Base-by-base conservation (phyloP, 2,888 invertebrate species). In the Oligia strigilis region DNA sequence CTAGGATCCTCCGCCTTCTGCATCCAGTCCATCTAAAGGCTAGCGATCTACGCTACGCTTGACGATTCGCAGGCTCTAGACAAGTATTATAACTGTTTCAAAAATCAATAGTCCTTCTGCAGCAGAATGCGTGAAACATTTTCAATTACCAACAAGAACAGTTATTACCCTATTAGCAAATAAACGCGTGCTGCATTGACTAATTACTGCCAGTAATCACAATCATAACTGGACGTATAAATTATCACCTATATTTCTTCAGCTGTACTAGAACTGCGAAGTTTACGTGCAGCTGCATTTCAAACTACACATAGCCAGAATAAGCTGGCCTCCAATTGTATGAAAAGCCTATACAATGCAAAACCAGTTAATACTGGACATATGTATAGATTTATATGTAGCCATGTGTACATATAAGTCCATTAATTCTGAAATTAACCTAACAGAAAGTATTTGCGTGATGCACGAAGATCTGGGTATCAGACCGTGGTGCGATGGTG, bases 401-500 rank as follows among this genome's bases (percentile, higher is more conserved):
- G 60, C 78, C 29, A 49, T 80, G 52, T 73, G 52, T 74, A 72
- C 70, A 60, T 80, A 67, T 80, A 67, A 72, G 62, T 77, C 78
- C 65, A 83, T 86, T 85, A 81, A 86, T 91, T 90, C 86, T 85
- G 83, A 67, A 86, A 84, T 83, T 82, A 87, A 89, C 81, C 87
- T 81, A 85, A 87, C 90, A 92, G 92, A 92, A 92, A 92, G 79
- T 81, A 86, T 85, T 86, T 43, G 89, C 90, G 93, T 93, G 93
- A 88, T 89, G 90, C 93, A 92, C 92, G 93, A 91, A 90, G 87
- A 90, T 85, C 62, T 84, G 89, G 69, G 89, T 92, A 94, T 92
- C 84, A 92, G 93, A 94, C 92, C 93, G 92, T 92, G 87, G 82
- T 84, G 86, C 49, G 80, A 73, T 85, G 88, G 88, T 70, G 36